A percentile compares a stretch with the other conserved stretches of the same genome.
These are phyloP conservation scores for Gryllus bimaculatus DNA, from an alignment of 1,140 invertebrate species.

Conservation along the genomic window DNA sequence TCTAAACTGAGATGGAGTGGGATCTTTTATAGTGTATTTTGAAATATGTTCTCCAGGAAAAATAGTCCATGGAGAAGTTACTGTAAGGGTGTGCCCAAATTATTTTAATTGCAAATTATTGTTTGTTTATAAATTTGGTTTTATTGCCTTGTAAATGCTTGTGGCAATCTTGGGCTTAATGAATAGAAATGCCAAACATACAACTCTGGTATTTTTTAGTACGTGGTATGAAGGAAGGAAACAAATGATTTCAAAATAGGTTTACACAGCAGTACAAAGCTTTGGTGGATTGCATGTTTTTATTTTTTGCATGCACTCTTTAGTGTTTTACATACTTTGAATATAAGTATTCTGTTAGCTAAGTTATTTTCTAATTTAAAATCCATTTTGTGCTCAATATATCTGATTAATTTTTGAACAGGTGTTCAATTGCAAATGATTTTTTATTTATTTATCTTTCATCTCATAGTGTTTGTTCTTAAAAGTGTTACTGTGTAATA, in stretches of 20 bases:
- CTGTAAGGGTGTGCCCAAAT: no score
- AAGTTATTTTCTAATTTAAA: not conserved
- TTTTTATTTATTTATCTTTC: not conserved
- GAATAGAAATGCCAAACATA: no score
- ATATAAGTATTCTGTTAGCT: not conserved
- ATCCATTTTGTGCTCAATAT: not conserved
- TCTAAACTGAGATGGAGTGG: not conserved
- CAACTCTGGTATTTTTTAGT: no score
- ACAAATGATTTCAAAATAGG: not conserved
- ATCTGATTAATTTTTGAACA: not conserved
- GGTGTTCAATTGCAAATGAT: not conserved
- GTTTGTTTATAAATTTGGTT: no score
- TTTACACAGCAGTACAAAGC: not conserved
- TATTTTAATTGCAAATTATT: no score
- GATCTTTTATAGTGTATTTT: not conserved
- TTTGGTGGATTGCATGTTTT: slow-evolving; percentile 8
- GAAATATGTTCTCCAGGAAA: no score
- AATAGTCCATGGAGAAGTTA: no score
- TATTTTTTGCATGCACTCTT: not conserved
- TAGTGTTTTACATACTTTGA: not conserved
- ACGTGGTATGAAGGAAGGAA: not conserved
- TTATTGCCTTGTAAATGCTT: not conserved
- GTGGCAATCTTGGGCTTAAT: not conserved
- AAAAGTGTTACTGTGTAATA: not conserved
- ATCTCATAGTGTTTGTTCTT: not conserved